Evolutionary conservation across 1,140 invertebrate species (phyloP), one percentile per base, ranked within the genome.

Genomic region (Xylocopa sonorina): DNA sequence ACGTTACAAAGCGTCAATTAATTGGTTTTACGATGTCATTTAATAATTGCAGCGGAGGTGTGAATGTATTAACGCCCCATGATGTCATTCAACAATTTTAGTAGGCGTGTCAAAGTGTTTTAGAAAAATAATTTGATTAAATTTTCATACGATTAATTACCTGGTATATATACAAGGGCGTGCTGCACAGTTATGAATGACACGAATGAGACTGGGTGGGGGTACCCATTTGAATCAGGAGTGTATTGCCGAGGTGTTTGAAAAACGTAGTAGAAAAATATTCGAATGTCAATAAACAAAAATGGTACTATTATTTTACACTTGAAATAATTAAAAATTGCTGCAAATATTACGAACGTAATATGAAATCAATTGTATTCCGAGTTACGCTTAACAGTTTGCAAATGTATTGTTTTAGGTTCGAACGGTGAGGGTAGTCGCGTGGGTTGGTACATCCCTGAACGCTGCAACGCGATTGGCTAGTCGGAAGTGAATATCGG

Each of bases 391-490:
- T 16, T 38, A 38, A 12, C 24, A 6, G 24, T 38, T 38, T 24
- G 24, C 1, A 62, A 62, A 24, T 62, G 24, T 34, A 21, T 58
- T n/a, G n/a, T 62, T 62, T 62, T n/a, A 24, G n/a, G 43, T 46
- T 46, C 32, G 10, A 12, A 34, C 48, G 62, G 55, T 2, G 0
- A 18, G 12, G 34, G 12, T 24, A 9, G 38, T 66, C 16, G 27
- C 66, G 55, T 27, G 38, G 66, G 27, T 18, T 80, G n/a, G 16
- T 12, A 5, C 21, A 34, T 18, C 34, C 62, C 62, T 82, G 72
- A 60, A 34, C 24, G 38, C 1, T 5, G 18, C 46, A 1, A 48
- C 27, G n/a, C 18, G 43, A 84, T 73, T 83, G 81, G 75, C 21
- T 12, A 21, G 29, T 18, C n/a, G 21, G 43, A 10, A n/a, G 38